Evolutionary conservation across 2,888 invertebrate genomes (phyloP), one percentile per base, ranked within the genome.

Genomic region (Eremobia ochroleuca): DNA sequence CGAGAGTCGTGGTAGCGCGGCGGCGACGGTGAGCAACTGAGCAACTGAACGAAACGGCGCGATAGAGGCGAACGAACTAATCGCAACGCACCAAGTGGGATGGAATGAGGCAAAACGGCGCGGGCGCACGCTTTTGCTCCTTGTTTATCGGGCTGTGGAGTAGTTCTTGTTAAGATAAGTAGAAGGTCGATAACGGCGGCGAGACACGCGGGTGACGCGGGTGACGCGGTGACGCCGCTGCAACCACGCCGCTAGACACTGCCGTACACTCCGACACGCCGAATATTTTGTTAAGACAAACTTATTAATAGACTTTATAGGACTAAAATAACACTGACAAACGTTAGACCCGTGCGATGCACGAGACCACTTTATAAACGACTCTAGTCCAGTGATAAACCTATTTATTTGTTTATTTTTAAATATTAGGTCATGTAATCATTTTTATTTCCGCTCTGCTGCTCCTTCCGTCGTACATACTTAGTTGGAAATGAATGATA

Each of bases 121-220:
- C 96, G 92, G 91, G 96, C 97, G 97, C 97, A 96, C 94, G 94
- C 95, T 96, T 96, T 95, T 96, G 96, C 95, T 95, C 89, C 92
- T 92, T 93, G 95, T 95, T 96, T 96, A 97, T 96, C 96, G 94
- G 92, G 83, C 89, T 91, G 92, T 88, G 87, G 93, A 92, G 92
- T 94, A 94, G 95, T 92, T 95, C 95, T 95, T 95, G 94, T 94
- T 90, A 70, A 93, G 94, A 96, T 96, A 95, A 94, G 87, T 88
- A 94, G 93, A 95, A 96, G 95, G 95, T 94, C 93, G 94, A 94
- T 94, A 95, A 93, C 93, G 90, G 90, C 90, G 86, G 82, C 80
- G 87, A 85, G 87, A 87, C 90, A 89, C 87, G 89, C 89, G 87
- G 87, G 73, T 49, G 58, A 34, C 69, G 76, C 77, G 70, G 82